These are phyloP conservation scores for Drosophila mimetica DNA, from an alignment of 2,888 invertebrate genomes.

Conservation along the genomic window DNA sequence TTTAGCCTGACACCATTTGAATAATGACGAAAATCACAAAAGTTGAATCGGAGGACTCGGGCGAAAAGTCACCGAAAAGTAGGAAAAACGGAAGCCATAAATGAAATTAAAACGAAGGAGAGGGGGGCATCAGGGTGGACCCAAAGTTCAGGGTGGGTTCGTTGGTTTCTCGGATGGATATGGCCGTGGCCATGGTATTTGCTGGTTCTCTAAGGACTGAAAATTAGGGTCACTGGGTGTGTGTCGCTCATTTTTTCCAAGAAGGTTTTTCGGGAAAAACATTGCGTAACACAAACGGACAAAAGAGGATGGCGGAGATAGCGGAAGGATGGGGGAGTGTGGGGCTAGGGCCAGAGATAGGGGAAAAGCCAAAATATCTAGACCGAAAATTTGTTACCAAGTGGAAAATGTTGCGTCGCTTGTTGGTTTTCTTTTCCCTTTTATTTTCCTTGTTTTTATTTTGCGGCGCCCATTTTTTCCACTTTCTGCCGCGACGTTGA, in stretches of 20 bases:
- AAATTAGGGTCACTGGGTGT: conserved; percentile 84
- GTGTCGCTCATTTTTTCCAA: conserved; percentile 52
- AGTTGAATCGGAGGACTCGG: conserved; percentile 45
- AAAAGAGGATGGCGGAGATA: conserved; percentile 6
- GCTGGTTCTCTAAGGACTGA: conserved; percentile 77
- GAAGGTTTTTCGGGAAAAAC: conserved; percentile 55
- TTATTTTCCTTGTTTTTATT: conserved; percentile 58
- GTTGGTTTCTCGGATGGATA: conserved; percentile 15
- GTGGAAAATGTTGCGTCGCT: conserved; percentile 58
- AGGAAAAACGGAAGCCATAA: conserved; percentile 77
- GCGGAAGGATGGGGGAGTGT: conserved; percentile 15
- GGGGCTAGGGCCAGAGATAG: conserved; percentile 14
- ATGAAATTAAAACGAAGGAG: conserved; percentile 74
- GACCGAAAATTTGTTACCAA: conserved; percentile 63
- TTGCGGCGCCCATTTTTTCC: conserved; percentile 70
- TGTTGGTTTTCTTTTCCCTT: conserved; percentile 33
- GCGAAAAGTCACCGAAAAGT: conserved; percentile 61
- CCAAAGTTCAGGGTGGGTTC: conserved; percentile 30
- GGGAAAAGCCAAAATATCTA: conserved; percentile 60
- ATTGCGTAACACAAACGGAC: conserved; percentile 65
- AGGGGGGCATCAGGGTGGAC: conserved; percentile 32
- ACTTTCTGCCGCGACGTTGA: conserved; percentile 30
- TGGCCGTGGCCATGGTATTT: conserved; percentile 50
- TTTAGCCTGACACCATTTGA: conserved; percentile 49
- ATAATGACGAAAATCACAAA: conserved; percentile 33